Evolutionary conservation across 2,113 vertebrate species (phyloP).

Genomic region (Lycaon pictus): DNA sequence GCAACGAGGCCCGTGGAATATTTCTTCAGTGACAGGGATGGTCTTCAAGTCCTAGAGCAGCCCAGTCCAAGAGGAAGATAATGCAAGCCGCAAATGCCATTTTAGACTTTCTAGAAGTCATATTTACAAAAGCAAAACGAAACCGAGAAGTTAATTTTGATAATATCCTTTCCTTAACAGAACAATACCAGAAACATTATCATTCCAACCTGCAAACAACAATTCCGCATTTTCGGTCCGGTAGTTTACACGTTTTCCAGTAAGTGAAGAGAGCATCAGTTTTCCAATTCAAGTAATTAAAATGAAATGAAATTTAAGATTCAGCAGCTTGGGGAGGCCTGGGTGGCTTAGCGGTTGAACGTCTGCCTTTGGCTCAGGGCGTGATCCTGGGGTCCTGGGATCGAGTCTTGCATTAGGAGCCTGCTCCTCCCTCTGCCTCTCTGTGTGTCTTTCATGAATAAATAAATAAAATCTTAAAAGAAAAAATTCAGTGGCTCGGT

Average conservation of each 20-base stretch:
- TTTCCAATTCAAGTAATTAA: neutral
- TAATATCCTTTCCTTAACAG: neutral
- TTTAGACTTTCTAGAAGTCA: neutral
- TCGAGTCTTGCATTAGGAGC: too few species aligned
- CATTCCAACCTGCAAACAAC: neutral
- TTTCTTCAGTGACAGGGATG: neutral
- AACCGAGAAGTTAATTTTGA: neutral
- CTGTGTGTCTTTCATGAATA: too few species aligned
- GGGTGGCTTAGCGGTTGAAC: too few species aligned
- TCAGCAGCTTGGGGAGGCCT: too few species aligned
- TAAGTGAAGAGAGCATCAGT: neutral
- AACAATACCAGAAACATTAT: neutral
- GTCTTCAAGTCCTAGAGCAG: neutral
- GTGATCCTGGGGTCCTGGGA: too few species aligned
- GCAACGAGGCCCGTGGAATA: fast-evolving
- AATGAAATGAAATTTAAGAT: neutral
- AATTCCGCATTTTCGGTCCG: neutral
- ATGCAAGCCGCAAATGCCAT: fast-evolving
- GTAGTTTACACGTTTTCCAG: neutral
- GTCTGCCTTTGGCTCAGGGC: too few species aligned
- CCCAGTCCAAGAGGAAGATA: neutral
- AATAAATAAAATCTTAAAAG: too few species aligned
- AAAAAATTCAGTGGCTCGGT: neutral
- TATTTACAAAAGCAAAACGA: neutral
- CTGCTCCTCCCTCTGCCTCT: too few species aligned